These are phyloP conservation scores for Metellina segmentata DNA, from an alignment of 2,888 invertebrate species.

Conservation along the genomic window DNA sequence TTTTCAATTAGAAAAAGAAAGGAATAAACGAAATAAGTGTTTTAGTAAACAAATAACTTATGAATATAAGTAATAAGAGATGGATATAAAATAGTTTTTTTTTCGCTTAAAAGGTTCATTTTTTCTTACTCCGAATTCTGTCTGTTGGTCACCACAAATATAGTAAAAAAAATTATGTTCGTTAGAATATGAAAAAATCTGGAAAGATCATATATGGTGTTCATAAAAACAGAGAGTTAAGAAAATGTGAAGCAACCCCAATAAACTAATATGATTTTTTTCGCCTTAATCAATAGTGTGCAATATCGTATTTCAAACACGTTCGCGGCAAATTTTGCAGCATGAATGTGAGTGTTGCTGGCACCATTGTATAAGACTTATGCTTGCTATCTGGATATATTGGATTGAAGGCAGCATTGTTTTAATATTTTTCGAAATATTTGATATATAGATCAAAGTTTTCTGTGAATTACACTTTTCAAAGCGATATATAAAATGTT, in stretches of 20 bases:
- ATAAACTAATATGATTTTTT: neutral
- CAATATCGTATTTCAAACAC: constrained; percentile 30
- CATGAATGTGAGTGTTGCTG: constrained; percentile 9
- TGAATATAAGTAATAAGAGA: too few species aligned
- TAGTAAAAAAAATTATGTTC: too few species aligned
- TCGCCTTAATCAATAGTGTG: constrained; percentile 17
- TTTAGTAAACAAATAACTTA: too few species aligned
- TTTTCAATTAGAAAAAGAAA: too few species aligned
- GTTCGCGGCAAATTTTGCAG: constrained; percentile 12
- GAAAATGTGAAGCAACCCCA: neutral
- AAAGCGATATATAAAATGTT: too few species aligned
- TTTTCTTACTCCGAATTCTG: too few species aligned
- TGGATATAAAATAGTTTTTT: too few species aligned
- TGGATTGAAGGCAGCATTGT: neutral
- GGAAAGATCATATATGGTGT: neutral
- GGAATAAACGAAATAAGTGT: too few species aligned
- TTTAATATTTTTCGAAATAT: neutral
- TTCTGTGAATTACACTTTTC: too few species aligned
- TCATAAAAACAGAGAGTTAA: neutral
- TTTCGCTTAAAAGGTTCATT: too few species aligned
- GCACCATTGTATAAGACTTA: neutral
- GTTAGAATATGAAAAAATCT: neutral
- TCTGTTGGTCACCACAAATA: too few species aligned
- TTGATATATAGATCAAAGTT: too few species aligned
- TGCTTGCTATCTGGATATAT: neutral